phyloP scores from a whole-genome alignment of 1,140 invertebrate genomes.

The Proctacanthus coquilletti region DNA sequence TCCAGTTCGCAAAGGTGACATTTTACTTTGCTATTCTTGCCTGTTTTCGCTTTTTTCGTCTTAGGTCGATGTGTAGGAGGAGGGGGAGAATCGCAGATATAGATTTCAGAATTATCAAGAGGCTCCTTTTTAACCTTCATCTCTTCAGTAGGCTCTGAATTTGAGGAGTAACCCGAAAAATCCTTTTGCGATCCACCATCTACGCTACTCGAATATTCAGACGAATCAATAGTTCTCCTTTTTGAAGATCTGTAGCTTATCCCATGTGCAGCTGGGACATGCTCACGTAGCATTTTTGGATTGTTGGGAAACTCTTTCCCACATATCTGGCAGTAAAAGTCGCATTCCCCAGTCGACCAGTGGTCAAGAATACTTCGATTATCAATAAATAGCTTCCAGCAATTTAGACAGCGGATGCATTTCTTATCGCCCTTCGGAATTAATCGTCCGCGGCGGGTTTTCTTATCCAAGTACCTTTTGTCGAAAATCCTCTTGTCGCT shows the following conservation, averaged over 20 bases:
- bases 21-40: not conserved
- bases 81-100: no score
- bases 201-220: no score
- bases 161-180: no score
- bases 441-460: slow-evolving; percentile 7
- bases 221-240: no score
- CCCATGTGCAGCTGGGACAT: slow-evolving; percentile 8
- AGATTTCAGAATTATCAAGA: no score
- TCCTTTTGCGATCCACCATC: no score
- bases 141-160: no score
- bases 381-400: slow-evolving; percentile 6
- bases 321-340: slow-evolving; percentile 11
- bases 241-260: slow-evolving; percentile 7
- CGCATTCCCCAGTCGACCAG: slow-evolving; percentile 7
- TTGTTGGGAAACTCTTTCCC: slow-evolving; percentile 7
- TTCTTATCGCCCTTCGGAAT: slow-evolving; percentile 5
- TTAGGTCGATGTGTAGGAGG: no score
- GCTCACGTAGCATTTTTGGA: slow-evolving; percentile 7
- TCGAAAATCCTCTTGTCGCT: slow-evolving; percentile 3
- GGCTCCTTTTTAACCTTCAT: no score
- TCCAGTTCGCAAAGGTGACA: not conserved
- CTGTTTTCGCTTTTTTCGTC: not conserved
- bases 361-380: slow-evolving; percentile 8
- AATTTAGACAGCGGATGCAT: slow-evolving; percentile 10
- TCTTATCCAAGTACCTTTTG: slow-evolving; percentile 4